Base-by-base conservation (phyloP, 2,888 invertebrate species). In the Tetrapedia diversipes region DNA sequence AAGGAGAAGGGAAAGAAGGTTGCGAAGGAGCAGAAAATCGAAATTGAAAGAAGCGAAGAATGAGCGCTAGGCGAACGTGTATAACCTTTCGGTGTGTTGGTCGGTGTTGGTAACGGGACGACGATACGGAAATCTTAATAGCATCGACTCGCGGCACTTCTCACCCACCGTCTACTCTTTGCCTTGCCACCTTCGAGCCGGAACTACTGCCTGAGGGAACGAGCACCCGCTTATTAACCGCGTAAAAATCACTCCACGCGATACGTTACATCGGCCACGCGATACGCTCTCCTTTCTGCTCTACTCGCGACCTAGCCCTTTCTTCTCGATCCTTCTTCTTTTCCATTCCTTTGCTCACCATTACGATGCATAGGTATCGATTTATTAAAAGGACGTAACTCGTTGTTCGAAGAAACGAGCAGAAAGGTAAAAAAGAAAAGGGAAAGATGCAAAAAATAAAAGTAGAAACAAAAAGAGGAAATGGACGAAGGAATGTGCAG, bases 61-160 rank as follows among this genome's bases (percentile, higher is more conserved):
- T 11, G 47, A 11, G 27, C 10, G 39, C 29, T 19, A 41, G 29
- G 6, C 53, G 51, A 53, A 10, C 41, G 41, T 32, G 69, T 45
- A 60, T 43, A 27, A 43, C 45, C 63, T 69, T 45, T 27, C 43
- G 39, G 29, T 45, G 14, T 24, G 49, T 47, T 39, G 39, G 22
- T 32, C 61, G 29, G 66, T 49, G 65, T 81, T 79, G 51, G 57
- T 70, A 72, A 68, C 74, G 66, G 83, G 73, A 73, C 53, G 63
- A 77, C 57, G 68, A 56, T 77, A 77, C 77, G 66, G 81, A 82
- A 80, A 83, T 83, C 77, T 75, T 82, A 82, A 77, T 72, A 66
- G 57, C 68, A 74, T 59, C 68, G 79, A 49, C 68, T 74, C 67
- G 63, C 54, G 39, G 59, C 57, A 39, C 71, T 72, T 72, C 79